Percentiles rank a stretch among this genome's conserved stretches.
Conservation (phyloP, 1,140 invertebrate species). For the Atta colombica region DNA sequence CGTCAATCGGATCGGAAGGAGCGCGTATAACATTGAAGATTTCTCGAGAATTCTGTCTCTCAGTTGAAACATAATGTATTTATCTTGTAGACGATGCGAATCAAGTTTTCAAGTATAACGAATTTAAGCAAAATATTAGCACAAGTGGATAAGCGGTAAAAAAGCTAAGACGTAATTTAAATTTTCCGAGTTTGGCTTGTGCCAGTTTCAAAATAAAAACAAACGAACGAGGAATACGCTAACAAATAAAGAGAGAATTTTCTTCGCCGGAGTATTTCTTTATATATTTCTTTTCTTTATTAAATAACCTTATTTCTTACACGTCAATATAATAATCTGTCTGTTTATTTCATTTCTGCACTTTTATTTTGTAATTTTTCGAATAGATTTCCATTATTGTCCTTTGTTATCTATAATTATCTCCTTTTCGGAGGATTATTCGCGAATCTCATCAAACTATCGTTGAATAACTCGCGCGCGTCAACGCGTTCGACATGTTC, state of each 20-base stretch:
- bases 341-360: constrained; percentile 20
- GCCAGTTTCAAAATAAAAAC: not conserved
- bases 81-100: not conserved
- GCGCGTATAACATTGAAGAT: not conserved
- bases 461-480: constrained; percentile 60
- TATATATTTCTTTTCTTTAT: not conserved
- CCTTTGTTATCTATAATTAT: not conserved
- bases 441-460: constrained; percentile 60
- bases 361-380: not conserved
- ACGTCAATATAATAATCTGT: constrained; percentile 76
- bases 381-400: not conserved
- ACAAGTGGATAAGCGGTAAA: constrained; percentile 1
- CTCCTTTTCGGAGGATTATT: constrained; percentile 17
- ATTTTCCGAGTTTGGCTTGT: not conserved
- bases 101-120: constrained; percentile 10
- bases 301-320: constrained; percentile 3
- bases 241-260: not conserved
- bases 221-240: not conserved
- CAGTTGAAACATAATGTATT: not conserved
- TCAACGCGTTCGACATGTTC: constrained; percentile 30
- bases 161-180: not conserved
- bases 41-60: not conserved
- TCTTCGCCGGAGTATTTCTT: not conserved
- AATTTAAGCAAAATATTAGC: constrained; percentile 27
- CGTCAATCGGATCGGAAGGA: not conserved